Conservation (phyloP, 2,888 invertebrate species). For the Macroteleia sp. region DNA sequence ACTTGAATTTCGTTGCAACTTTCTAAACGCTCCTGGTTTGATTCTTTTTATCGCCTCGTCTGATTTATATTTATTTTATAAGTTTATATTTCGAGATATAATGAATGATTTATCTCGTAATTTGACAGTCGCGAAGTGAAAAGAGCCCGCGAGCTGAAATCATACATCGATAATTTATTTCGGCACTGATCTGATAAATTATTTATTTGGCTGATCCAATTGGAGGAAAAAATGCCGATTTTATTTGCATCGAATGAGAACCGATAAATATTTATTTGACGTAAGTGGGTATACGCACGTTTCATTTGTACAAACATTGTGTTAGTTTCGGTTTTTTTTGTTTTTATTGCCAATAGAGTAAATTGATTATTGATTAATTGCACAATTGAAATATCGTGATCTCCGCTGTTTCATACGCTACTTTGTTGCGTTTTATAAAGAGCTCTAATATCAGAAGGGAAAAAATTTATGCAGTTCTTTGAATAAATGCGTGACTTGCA, state of each 20-base stretch:
- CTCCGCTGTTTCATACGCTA: too few relatives aligned
- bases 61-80: slow-evolving; percentile 21
- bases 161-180: slow-evolving; percentile 9
- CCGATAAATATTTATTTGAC: slow-evolving; percentile 43
- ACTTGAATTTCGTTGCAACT: slow-evolving; percentile 24
- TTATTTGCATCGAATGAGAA: slow-evolving; percentile 34
- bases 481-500: slow-evolving; percentile 3
- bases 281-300: slow-evolving; percentile 13
- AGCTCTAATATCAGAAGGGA: too few relatives aligned
- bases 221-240: neutral
- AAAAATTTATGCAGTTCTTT: neutral
- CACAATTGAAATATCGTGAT: too few relatives aligned
- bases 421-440: too few relatives aligned
- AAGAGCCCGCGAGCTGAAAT: slow-evolving; percentile 1
- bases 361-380: too few relatives aligned
- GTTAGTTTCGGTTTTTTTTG: too few relatives aligned
- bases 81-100: neutral
- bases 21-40: slow-evolving; percentile 13
- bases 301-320: slow-evolving; percentile 7
- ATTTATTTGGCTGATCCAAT: slow-evolving; percentile 21
- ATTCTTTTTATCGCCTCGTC: neutral
- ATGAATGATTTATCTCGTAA: slow-evolving; percentile 20
- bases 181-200: slow-evolving; percentile 17
- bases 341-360: too few relatives aligned
- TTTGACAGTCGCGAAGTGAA: slow-evolving; percentile 16